Base-by-base conservation (phyloP, 2,113 vertebrate species). In the Daphoenositta chrysoptera region DNA sequence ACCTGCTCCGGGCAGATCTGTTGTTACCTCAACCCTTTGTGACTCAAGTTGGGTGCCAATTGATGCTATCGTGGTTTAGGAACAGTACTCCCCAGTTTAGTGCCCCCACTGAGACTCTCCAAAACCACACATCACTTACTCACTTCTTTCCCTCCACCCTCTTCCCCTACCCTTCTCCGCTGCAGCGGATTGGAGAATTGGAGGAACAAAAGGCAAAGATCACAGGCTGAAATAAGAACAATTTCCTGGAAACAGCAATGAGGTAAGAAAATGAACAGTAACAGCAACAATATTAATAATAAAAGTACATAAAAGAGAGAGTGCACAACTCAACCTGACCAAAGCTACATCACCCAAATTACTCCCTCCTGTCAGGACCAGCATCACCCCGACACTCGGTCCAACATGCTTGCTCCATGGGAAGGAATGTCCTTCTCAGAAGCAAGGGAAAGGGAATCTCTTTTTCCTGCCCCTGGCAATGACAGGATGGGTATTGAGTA, bases 371-470 rank as follows among this genome's bases (percentile, higher is more conserved):
- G 5, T n/a, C 1, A 1, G 37, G 47, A 63, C 44, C 23, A 51
- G 37, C 1, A 4, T 39, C 16, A 48, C 28, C 6, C 44, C 7
- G 15, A 28, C 30, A 15, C 57, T 50, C 35, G 0, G 0, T 50
- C 35, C 1, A 1, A 50, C 35, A 27, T 61, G 45, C 22, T 33
- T 39, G 35, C 35, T 61, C 17, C 57, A 21, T 26, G 16, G 44
- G 35, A 61, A 50, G 28, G 28, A 50, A 48, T 15, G 9, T 26
- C 57, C 37, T 40, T 50, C 39, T 51, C 10, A 50, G 35, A 50
- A 50, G 35, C 24, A 77, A 7, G 23, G 42, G 56, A 51, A 39
- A 27, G 23, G 30, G 45, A n/a, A 63, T 27, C 22, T 14, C 35
- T 39, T 77, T 63, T 50, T 61, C 35, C 13, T 50, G 45, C 8